phyloP scores from a whole-genome alignment of 2,888 invertebrate species.

The Torymus aiolomorphi region DNA sequence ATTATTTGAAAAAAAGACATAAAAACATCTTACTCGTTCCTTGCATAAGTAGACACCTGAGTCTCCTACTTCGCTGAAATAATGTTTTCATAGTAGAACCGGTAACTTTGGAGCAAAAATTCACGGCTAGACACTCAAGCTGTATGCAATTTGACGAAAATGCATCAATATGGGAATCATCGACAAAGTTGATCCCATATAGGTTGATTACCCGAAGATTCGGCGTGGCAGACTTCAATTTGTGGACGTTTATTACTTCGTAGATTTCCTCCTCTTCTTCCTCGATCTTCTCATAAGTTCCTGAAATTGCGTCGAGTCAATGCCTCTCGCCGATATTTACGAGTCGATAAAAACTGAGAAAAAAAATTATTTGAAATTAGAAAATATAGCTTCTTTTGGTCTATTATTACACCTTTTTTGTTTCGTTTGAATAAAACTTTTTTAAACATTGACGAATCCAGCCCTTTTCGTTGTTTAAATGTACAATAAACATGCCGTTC shows the following conservation, averaged over 20 bases:
- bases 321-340: slow-evolving; percentile 36
- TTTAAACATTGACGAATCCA: no score
- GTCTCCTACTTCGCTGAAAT: slow-evolving; percentile 93
- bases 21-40: slow-evolving; percentile 87
- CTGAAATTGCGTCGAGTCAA: slow-evolving; percentile 74
- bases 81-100: slow-evolving; percentile 96
- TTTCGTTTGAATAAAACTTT: no score
- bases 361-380: slow-evolving; percentile 55
- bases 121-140: slow-evolving; percentile 97
- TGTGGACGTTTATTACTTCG: slow-evolving; percentile 99
- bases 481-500: no score
- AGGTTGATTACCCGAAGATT: slow-evolving; percentile 98
- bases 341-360: slow-evolving; percentile 37
- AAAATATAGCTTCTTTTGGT: slow-evolving; percentile 20
- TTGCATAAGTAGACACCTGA: slow-evolving; percentile 95
- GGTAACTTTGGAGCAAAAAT: slow-evolving; percentile 97
- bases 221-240: slow-evolving; percentile 97
- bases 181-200: slow-evolving; percentile 98
- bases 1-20: not conserved
- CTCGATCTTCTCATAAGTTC: slow-evolving; percentile 97
- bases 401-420: not conserved
- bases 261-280: slow-evolving; percentile 99
- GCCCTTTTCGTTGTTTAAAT: no score
- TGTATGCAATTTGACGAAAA: slow-evolving; percentile 98
- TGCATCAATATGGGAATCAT: slow-evolving; percentile 99